Evolutionary conservation across 2,888 invertebrate species (phyloP), one percentile per base, ranked within the genome.

Genomic region (Lamellibrachia columna): DNA sequence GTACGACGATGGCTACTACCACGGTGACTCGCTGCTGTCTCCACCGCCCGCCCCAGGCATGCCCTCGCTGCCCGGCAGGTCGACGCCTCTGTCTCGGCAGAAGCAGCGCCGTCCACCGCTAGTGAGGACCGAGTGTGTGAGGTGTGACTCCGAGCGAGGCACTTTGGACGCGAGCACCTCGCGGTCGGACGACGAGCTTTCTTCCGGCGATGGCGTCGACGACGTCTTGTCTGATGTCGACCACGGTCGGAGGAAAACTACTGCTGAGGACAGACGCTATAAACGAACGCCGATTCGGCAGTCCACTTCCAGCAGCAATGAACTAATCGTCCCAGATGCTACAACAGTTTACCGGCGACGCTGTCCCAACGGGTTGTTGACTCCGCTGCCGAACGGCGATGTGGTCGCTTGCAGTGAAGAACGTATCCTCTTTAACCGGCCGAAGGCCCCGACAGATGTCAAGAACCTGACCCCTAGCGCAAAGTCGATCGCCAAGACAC

Each of bases 341-440:
- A 55, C 55, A 55, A 6, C 22, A 15, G 22, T 75, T 15, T n/a
- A 75, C 22, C 22, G 75, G 75, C 11, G 75, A n/a, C 22, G 22
- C 22, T 22, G 75, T 75, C 94, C 94, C 0, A 94, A 94, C 91
- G 94, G 94, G 3, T 91, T 94, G 55, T 92, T 94, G 52, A 90
- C 94, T 7, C 91, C 93, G 2, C 92, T 94, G 2, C 93, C 94
- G 1, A 92, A 93, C 90, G 94, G 94, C 7, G 94, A 93, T 28
- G 93, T 93, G 9, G 93, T 93, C 55, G 92, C 93, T 7, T 60
- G 93, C 8, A 92, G 90, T 11, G 91, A 53, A 28, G 28, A 60
- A 3, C 53, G 91, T 11, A 93, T 93, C 7, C 90, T 93, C 22
- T 40, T 93, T 52, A 93, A 93, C 40, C 90, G 93, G 15, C 93